phyloP scores from a whole-genome alignment of 2,113 vertebrate species.

The Turdus rufiventris region DNA sequence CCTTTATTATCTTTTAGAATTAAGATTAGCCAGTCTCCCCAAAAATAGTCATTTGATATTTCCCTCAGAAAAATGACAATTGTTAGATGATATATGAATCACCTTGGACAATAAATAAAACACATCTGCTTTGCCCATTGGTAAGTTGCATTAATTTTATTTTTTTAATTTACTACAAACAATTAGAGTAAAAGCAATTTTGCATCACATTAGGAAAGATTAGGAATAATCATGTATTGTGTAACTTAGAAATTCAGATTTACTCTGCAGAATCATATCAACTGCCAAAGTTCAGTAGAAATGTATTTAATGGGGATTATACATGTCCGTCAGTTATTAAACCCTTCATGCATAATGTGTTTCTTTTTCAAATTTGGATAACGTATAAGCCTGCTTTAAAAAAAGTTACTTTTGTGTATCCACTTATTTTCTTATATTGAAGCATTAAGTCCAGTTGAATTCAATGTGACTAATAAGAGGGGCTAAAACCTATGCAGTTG shows the following conservation, averaged over 20 bases:
- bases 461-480: not conserved
- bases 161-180: not conserved
- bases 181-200: not conserved
- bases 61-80: not conserved
- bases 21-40: not conserved
- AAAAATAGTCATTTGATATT: not conserved
- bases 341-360: not conserved
- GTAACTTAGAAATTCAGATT: constrained; percentile 6
- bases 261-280: not conserved
- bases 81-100: not conserved
- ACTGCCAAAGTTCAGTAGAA: not conserved
- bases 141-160: not conserved
- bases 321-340: not conserved
- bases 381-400: not conserved
- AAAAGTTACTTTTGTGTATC: not conserved
- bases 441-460: not conserved
- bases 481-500: not conserved
- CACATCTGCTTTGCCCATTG: not conserved
- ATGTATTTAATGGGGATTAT: not conserved
- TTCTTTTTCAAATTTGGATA: not conserved
- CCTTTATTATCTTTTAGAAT: not conserved
- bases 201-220: not conserved
- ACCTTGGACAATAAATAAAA: not conserved
- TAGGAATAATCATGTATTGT: not conserved
- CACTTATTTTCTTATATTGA: not conserved